Evolutionary conservation across 2,113 vertebrate genomes (phyloP).

Genomic region (Channa maculata): DNA sequence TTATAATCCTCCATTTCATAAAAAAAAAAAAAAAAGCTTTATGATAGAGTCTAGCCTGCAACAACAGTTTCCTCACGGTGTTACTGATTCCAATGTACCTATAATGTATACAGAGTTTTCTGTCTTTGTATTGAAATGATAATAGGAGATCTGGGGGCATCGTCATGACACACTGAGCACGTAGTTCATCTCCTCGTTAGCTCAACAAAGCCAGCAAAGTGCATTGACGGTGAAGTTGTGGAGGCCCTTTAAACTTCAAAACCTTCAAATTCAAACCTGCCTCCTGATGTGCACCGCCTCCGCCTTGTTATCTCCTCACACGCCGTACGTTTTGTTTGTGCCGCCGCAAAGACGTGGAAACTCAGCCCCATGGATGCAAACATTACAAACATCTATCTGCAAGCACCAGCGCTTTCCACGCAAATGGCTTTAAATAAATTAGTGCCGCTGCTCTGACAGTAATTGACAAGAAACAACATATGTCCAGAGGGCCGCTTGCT

Average conservation of each 20-base stretch:
- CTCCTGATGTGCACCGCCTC: constrained; percentile 5
- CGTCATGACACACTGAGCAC: too few species aligned
- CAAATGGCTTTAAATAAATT: constrained; percentile 79
- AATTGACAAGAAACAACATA: constrained; percentile 76
- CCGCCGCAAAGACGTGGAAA: too few species aligned
- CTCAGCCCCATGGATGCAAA: too few species aligned
- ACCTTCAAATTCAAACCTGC: constrained; percentile 19
- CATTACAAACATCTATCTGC: constrained; percentile 60
- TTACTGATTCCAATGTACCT: too few species aligned
- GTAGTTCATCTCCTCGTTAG: neutral
- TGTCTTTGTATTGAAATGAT: too few species aligned
- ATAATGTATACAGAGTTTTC: too few species aligned
- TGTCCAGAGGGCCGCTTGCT: constrained; percentile 55
- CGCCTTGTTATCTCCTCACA: constrained; percentile 60
- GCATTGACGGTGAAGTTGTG: constrained; percentile 47
- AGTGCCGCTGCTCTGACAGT: constrained; percentile 70
- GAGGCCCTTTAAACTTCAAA: constrained; percentile 53
- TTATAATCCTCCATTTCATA: neutral
- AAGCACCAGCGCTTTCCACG: constrained; percentile 67
- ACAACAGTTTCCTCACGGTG: neutral
- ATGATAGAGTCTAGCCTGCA: neutral
- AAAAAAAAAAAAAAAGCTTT: neutral
- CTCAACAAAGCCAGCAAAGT: constrained; percentile 48
- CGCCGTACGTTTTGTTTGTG: constrained; percentile 33
- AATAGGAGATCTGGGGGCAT: too few species aligned